Evolutionary conservation across 2,888 invertebrate species (phyloP), one percentile per base, ranked within the genome.

Genomic region (Trachelus stipa): DNA sequence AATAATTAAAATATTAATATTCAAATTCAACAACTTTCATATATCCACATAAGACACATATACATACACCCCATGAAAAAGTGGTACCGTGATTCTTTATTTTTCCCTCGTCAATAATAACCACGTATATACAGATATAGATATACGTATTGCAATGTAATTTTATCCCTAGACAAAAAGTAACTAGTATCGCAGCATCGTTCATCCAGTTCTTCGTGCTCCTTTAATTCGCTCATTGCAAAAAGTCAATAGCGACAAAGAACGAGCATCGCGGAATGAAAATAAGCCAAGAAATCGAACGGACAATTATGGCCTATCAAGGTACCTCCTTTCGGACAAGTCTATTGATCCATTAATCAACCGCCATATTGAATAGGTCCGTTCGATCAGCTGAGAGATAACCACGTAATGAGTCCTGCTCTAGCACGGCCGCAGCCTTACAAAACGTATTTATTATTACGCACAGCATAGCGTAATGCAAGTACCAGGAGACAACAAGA

Each of bases 301-400:
- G 73, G 69, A 56, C 73, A 34, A 73, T 31, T 35, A 73, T 34
- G 37, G 69, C 56, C 69, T 73, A 75, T 77, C 73, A 68, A 73
- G 74, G 76, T n/a, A 68, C 56, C 77, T 56, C 56, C 56, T 76
- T 73, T 76, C 76, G 78, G 73, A 79, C 78, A 78, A 79, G 79
- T 75, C 79, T 80, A 80, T 84, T 86, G 85, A 85, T 87, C 88
- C 90, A 90, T 90, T 90, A 90, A 90, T 90, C 90, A 90, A 89
- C 84, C 85, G 83, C 83, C 86, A 84, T 83, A 83, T 83, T 83
- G 86, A 86, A 85, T 84, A 86, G 85, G 82, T 82, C 84, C 89
- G 86, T 88, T 88, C 87, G 90, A 90, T 89, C 88, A 85, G 78
- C 79, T 82, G 81, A 82, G 81, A 88, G 90, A 90, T 90, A 89